A percentile compares a stretch with the other conserved stretches of the same genome.
Conservation (phyloP, 2,113 vertebrate genomes). For the Poicephalus meyeri region DNA sequence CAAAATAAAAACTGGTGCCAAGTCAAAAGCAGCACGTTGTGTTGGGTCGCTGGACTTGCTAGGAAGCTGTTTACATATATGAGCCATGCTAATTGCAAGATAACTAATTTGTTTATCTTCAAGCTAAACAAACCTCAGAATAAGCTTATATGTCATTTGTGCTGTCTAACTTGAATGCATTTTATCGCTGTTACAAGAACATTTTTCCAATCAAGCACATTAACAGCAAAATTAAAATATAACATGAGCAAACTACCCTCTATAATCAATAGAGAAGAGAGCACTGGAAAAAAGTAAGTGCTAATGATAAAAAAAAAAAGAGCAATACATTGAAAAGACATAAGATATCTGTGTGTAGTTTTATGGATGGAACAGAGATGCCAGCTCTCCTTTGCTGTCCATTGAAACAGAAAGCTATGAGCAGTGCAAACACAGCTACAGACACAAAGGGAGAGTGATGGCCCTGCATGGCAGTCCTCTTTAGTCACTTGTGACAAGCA, state of each 20-base stretch:
- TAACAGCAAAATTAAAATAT: slow-evolving; percentile 1
- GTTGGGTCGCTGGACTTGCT: background rate
- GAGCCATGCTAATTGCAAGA: background rate
- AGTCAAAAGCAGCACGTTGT: background rate
- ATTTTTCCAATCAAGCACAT: background rate
- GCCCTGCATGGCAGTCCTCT: background rate
- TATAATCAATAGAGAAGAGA: background rate
- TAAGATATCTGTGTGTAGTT: background rate
- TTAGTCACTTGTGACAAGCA: background rate
- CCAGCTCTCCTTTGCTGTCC: background rate
- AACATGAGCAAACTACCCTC: background rate
- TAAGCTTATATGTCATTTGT: background rate
- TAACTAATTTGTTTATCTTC: slow-evolving; percentile 35
- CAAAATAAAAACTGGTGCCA: background rate
- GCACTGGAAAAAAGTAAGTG: background rate
- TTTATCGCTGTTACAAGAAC: background rate
- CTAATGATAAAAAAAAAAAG: background rate
- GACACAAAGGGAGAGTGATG: background rate
- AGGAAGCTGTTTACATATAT: background rate
- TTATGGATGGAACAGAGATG: background rate
- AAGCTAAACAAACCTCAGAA: background rate
- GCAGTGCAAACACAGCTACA: background rate
- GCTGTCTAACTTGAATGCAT: background rate
- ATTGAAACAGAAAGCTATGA: background rate
- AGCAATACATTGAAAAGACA: background rate